phyloP scores from a whole-genome alignment of 2,797 vertebrate genomes.

The Siniperca undulata region DNA sequence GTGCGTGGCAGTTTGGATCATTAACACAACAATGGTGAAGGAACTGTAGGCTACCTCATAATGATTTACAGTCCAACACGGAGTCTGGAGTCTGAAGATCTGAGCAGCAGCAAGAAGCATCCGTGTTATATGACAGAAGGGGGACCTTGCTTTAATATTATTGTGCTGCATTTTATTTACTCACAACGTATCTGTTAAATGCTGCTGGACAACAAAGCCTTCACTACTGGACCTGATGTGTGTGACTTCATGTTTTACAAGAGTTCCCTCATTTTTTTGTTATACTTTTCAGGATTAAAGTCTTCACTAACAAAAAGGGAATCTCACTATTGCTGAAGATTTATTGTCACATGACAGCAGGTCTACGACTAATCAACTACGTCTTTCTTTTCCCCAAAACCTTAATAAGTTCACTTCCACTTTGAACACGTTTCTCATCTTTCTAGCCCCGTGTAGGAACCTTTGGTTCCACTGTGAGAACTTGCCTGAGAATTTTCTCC shows the following conservation, averaged over 20 bases:
- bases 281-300: background rate
- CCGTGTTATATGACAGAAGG: background rate
- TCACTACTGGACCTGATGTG: too few species aligned
- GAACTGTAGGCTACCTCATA: background rate
- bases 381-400: background rate
- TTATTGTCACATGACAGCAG: background rate
- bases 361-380: background rate
- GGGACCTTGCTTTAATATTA: background rate
- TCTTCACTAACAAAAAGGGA: background rate
- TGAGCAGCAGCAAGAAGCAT: background rate
- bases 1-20: background rate
- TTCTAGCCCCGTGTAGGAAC: background rate
- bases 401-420: background rate
- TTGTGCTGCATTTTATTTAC: background rate
- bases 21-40: conserved; percentile 23
- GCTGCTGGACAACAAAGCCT: background rate
- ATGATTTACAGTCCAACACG: background rate
- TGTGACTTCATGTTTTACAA: too few species aligned
- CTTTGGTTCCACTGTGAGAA: background rate
- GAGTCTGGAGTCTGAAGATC: background rate
- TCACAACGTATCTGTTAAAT: background rate
- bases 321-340: background rate
- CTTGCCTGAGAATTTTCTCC: conserved; percentile 84
- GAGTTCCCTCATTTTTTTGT: background rate
- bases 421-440: background rate